Conservation (phyloP, 2,113 vertebrate species). For the Bufo bufo region DNA sequence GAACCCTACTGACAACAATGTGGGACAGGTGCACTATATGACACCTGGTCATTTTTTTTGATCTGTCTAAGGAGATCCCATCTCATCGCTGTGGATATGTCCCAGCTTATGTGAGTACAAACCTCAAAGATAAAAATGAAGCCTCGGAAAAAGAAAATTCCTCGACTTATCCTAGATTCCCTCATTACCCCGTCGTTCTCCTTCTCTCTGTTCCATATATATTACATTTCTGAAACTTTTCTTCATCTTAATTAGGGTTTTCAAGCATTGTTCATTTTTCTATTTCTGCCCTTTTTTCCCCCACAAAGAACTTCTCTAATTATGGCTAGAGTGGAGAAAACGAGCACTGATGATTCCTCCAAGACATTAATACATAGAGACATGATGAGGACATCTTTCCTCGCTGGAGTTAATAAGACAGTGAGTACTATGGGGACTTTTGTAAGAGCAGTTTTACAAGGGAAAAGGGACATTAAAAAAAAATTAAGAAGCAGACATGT, state of each 20-base stretch:
- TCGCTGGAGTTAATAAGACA: conserved; percentile 24
- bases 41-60: background rate
- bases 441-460: background rate
- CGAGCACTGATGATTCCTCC: background rate
- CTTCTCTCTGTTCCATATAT: background rate
- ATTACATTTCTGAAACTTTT: conserved; percentile 4
- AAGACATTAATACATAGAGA: conserved; percentile 26
- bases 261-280: conserved; percentile 40
- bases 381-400: conserved; percentile 27
- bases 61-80: background rate
- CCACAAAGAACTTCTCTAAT: conserved; percentile 29
- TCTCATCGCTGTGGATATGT: background rate
- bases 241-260: conserved; percentile 4
- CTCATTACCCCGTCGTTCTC: background rate
- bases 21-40: background rate
- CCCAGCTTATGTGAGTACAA: background rate
- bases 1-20: background rate
- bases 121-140: background rate
- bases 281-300: conserved; percentile 19
- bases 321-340: conserved; percentile 14
- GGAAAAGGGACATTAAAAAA: conserved; percentile 1
- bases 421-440: background rate
- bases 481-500: background rate
- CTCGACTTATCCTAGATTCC: background rate
- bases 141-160: background rate